Conservation (phyloP, 2,888 invertebrate genomes). For the Caenorhabditis zanzibari region DNA sequence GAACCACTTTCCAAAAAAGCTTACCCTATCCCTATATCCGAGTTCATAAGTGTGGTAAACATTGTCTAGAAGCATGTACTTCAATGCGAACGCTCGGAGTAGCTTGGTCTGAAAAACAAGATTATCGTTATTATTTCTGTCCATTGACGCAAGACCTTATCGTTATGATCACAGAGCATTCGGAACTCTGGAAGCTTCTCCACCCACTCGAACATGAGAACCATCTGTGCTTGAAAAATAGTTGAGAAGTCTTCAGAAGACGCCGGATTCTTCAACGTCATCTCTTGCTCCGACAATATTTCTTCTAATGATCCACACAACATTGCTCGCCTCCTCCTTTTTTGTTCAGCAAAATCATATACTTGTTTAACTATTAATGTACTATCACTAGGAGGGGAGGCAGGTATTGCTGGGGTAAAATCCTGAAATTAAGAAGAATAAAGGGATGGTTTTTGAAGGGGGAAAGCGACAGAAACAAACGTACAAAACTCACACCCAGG, state of each 20-base stretch:
- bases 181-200: constrained; percentile 80
- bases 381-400: constrained; percentile 69
- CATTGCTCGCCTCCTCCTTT: constrained; percentile 77
- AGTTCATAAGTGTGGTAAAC: constrained; percentile 80
- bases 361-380: constrained; percentile 59
- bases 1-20: constrained; percentile 13
- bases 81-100: constrained; percentile 77
- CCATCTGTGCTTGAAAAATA: constrained; percentile 76
- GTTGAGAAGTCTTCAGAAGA: constrained; percentile 73
- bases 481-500: constrained; percentile 37
- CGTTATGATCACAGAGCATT: constrained; percentile 72
- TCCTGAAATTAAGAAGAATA: constrained; percentile 55
- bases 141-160: constrained; percentile 71
- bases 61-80: constrained; percentile 81
- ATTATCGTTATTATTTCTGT: constrained; percentile 2
- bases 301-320: constrained; percentile 80
- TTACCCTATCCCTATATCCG: constrained; percentile 74
- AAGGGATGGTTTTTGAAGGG: neutral
- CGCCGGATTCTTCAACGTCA: constrained; percentile 70
- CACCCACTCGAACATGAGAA: constrained; percentile 82
- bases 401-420: constrained; percentile 69
- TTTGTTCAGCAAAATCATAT: constrained; percentile 76
- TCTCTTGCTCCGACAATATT: constrained; percentile 74
- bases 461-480: neutral
- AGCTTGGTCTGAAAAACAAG: constrained; percentile 72